Conservation (phyloP, 2,113 vertebrate species). For the Sarotherodon lohbergeri region DNA sequence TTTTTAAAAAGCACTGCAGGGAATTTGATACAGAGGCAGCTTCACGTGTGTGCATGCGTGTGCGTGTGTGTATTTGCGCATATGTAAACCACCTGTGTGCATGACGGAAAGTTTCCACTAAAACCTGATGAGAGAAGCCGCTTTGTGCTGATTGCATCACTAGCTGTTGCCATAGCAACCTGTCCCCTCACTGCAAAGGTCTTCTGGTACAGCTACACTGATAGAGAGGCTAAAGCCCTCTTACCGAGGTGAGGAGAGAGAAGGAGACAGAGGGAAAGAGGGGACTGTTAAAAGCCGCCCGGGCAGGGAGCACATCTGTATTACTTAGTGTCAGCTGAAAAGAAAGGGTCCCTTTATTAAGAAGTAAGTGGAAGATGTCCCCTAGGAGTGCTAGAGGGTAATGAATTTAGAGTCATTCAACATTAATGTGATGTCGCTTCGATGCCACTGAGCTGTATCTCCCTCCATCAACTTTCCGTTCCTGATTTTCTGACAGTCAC, state of each 20-base stretch:
- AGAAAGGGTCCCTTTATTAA: slow-evolving; percentile 59
- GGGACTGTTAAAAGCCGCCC: slow-evolving; percentile 29
- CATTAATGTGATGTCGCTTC: slow-evolving; percentile 42
- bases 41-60: neutral
- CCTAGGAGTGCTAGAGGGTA: slow-evolving; percentile 49
- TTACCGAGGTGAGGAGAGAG: slow-evolving; percentile 9
- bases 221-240: slow-evolving; percentile 50
- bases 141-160: slow-evolving; percentile 50
- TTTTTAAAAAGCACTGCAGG: neutral
- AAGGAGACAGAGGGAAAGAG: neutral
- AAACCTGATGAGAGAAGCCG: slow-evolving; percentile 26
- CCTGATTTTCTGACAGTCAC: slow-evolving; percentile 21
- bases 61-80: neutral
- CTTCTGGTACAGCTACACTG: slow-evolving; percentile 28
- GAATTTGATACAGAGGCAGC: neutral
- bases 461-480: slow-evolving; percentile 20
- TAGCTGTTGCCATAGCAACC: slow-evolving; percentile 66
- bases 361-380: slow-evolving; percentile 48
- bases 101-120: slow-evolving; percentile 38
- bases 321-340: slow-evolving; percentile 57
- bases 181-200: slow-evolving; percentile 37
- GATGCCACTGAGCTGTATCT: slow-evolving; percentile 28
- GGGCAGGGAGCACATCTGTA: slow-evolving; percentile 48
- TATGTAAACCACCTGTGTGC: slow-evolving; percentile 32
- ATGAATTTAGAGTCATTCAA: slow-evolving; percentile 60